Base-by-base conservation (phyloP, 2,797 vertebrate genomes). In the Hylomyscus alleni region DNA sequence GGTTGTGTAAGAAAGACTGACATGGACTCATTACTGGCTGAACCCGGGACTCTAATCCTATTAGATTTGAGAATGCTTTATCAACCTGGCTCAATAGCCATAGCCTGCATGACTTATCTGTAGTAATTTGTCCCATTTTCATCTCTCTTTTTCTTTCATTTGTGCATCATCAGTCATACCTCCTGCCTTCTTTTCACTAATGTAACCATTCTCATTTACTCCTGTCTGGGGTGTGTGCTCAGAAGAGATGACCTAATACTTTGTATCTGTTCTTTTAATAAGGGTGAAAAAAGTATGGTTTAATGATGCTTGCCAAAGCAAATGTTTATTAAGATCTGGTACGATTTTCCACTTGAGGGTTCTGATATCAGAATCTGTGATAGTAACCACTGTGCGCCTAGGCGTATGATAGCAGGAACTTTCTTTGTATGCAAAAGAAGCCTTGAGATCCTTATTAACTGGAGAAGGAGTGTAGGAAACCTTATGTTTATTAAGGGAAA, bases 391-490 rank as follows among this genome's bases (percentile, higher is more conserved):
- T n/a, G 4, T 6, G 84, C 0, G 67, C 8, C 0, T 73, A 11
- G 12, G 13, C 52, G 78, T 85, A 44, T 37, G 24, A 56, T 0
- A 65, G 8, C 40, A 89, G 29, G 60, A 69, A 93, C 17, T 37
- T 72, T 17, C 34, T 37, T 72, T n/a, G 34, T 72, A 54, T 31
- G 44, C 0, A 73, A 11, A 85, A 69, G 19, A 75, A 83, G 6
- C 47, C 47, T 69, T 84, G 34, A 47, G 76, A 81, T 73, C 15
- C n/a, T 84, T 3, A 54, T 24, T 20, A 89, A 5, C 2, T 67
- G 0, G 3, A 26, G n/a, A 3, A 88, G 6, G 22, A 34, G 22
- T 44, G 50, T 1, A 40, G 10, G 2, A 22, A 10, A 85, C 0
- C 4, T 24, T 91, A 9, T 22, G 12, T 2, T 92, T 81, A 54